These are phyloP conservation scores for Pollachius pollachius DNA, from an alignment of 2,113 vertebrate genomes.

Conservation along the genomic window DNA sequence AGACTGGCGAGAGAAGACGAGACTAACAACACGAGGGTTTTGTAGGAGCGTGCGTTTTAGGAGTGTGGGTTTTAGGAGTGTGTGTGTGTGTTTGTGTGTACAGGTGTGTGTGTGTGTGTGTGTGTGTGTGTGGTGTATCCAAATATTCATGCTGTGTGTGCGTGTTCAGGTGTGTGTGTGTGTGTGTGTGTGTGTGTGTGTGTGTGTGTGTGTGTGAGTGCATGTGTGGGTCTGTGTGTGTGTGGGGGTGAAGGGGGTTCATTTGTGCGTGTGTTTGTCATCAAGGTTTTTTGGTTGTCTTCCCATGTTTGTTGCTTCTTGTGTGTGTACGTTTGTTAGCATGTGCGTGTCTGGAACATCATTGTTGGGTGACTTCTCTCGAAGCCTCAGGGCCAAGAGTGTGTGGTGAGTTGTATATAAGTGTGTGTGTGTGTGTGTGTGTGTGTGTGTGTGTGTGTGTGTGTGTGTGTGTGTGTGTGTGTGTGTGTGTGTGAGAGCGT, in stretches of 20 bases:
- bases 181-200: not conserved
- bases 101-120: not conserved
- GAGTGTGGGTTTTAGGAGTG: not conserved
- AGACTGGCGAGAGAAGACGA: not conserved
- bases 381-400: not conserved
- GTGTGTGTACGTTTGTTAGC: no score
- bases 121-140: not conserved
- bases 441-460: constrained; percentile 8
- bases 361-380: not conserved
- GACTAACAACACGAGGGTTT: no score
- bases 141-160: not conserved
- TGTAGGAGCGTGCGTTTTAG: not conserved
- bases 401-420: not conserved
- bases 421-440: no score
- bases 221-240: no score
- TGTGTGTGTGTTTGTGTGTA: no score
- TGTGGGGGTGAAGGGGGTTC: no score
- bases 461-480: constrained; percentile 2
- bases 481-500: constrained; percentile 13
- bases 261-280: no score
- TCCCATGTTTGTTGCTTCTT: no score
- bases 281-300: no score
- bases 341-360: no score
- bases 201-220: no score
- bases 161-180: not conserved